Conservation (phyloP, 2,888 invertebrate species). For the Taphrorychus bicolor region DNA sequence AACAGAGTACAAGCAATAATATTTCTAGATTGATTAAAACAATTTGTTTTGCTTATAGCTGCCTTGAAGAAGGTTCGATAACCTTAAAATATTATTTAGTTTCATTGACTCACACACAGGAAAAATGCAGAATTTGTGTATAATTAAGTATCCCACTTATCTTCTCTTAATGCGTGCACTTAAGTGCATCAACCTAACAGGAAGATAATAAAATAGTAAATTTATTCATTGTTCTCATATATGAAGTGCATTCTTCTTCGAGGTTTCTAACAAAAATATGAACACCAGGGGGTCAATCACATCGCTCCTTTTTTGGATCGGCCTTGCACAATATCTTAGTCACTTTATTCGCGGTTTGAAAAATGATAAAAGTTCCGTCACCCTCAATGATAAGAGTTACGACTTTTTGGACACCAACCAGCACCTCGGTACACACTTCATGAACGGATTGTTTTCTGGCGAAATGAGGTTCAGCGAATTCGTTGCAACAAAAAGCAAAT, state of each 20-base stretch:
- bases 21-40: neutral
- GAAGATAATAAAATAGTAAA: neutral
- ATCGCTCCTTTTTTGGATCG: neutral
- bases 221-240: neutral
- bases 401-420: too few relatives aligned
- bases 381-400: too few relatives aligned
- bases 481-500: slow-evolving; percentile 44
- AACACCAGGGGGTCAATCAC: neutral
- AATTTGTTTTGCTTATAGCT: neutral
- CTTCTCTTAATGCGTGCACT: neutral
- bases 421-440: too few relatives aligned
- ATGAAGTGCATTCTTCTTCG: neutral
- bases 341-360: too few relatives aligned
- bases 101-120: neutral
- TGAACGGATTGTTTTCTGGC: slow-evolving; percentile 38
- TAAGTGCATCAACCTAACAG: neutral
- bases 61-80: neutral
- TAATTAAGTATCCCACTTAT: neutral
- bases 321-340: neutral
- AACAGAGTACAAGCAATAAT: neutral
- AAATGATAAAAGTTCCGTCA: neutral
- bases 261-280: neutral
- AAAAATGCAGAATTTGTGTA: neutral
- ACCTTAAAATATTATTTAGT: neutral
- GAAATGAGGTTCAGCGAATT: slow-evolving; percentile 45